phyloP scores from a whole-genome alignment of 1,140 invertebrate species.

The Megathymus violae region DNA sequence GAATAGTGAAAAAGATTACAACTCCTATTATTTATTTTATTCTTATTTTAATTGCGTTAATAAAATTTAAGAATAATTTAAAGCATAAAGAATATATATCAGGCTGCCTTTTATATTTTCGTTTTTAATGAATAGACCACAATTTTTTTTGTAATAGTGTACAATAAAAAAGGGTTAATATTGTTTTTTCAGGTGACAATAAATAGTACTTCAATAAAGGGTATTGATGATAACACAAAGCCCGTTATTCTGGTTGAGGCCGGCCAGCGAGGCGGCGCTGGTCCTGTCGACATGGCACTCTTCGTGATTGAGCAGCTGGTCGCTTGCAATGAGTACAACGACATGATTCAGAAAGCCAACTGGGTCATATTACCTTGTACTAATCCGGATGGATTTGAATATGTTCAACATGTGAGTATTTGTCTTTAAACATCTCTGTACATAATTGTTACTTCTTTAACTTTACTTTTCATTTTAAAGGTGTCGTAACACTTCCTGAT shows the following conservation, averaged over 20 bases:
- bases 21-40: no score
- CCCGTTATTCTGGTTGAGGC: conserved; percentile 64
- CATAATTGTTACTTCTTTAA: no score
- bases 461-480: no score
- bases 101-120: no score
- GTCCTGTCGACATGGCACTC: conserved; percentile 53
- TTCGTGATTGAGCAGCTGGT: conserved; percentile 65
- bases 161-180: no score
- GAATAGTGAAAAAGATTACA: no score
- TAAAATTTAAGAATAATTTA: no score
- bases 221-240: conserved; percentile 19
- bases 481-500: no score
- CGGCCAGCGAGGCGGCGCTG: conserved; percentile 58
- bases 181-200: conserved; percentile 50
- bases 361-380: conserved; percentile 69
- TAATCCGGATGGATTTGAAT: conserved; percentile 71
- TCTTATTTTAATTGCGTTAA: no score
- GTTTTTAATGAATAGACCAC: no score
- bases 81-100: no score
- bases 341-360: conserved; percentile 53
- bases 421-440: conserved; percentile 4
- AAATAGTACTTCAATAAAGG: conserved; percentile 22
- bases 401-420: conserved; percentile 55
- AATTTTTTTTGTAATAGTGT: no score
- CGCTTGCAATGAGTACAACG: conserved; percentile 56